Evolutionary conservation across 2,888 invertebrate species (phyloP), one percentile per base, ranked within the genome.

Genomic region (Ferrisia virgata): DNA sequence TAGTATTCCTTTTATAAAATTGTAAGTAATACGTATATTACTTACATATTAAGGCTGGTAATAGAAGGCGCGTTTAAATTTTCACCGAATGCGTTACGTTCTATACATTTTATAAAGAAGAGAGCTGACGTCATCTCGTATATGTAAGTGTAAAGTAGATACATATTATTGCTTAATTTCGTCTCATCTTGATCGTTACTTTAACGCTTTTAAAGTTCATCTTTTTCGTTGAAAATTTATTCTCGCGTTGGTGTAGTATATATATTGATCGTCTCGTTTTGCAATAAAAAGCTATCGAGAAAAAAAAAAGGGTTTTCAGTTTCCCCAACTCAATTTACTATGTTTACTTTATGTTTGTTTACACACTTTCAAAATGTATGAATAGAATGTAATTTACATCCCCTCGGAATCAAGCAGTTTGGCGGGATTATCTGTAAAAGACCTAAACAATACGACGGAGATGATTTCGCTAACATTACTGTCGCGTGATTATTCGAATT

Each of bases 311-410:
- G n/a, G 33, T 33, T 72, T 33, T 33, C 33, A 72, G 72, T 72
- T 72, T 72, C 72, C 69, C 72, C 72, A 72, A 72, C 72, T 72
- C 72, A 72, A 72, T 72, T 72, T 72, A 72, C 72, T 33, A 72
- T 72, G 72, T 72, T 72, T 72, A 72, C 72, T 72, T 72, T 72
- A 33, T 33, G 72, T 72, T 72, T 72, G 72, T 72, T 72, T 72
- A 72, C 72, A 72, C 72, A 72, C 36, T 72, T 72, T 72, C 72
- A 31, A 72, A 72, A 72, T 72, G 72, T 72, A 31, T 72, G 72
- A 72, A 72, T 72, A 72, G 72, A 72, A 72, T 72, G 72, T 72
- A 72, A 72, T 72, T 72, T 72, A 72, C 72, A 72, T 72, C 72
- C 72, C 72, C 33, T 72, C 72, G 72, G 72, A 72, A 72, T 72